These are phyloP conservation scores for Drosophila malerkotliana DNA, from an alignment of 1,140 invertebrate species.

Conservation along the genomic window DNA sequence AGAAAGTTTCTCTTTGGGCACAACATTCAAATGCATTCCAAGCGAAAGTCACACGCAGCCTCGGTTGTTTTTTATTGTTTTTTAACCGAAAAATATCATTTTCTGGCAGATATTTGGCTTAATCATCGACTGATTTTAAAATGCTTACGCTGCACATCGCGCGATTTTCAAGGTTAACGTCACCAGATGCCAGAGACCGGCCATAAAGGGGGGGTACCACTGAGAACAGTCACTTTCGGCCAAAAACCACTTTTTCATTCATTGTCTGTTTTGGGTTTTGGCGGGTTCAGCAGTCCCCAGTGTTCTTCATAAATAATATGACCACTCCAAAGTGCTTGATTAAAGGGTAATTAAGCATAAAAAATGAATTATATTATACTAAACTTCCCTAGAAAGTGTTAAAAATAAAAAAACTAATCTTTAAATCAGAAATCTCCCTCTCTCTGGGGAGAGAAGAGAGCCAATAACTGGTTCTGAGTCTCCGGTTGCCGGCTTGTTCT, in stretches of 20 bases:
- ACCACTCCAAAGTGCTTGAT: too few relatives aligned
- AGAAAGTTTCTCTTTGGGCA: slow-evolving; percentile 38
- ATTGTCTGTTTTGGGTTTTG: slow-evolving; percentile 52
- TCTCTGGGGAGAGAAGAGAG: slow-evolving; percentile 1
- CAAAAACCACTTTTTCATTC: slow-evolving; percentile 59
- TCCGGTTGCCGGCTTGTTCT: not conserved
- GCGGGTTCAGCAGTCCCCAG: not conserved
- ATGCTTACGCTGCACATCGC: slow-evolving; percentile 37
- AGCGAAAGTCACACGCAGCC: slow-evolving; percentile 43
- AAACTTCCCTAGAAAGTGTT: not conserved
- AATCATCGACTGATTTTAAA: slow-evolving; percentile 44
- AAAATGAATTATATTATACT: not conserved
- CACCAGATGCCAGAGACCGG: slow-evolving; percentile 17
- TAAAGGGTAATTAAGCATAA: too few relatives aligned
- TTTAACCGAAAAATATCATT: slow-evolving; percentile 3
- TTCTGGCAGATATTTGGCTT: slow-evolving; percentile 13
- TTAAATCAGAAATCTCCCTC: too few relatives aligned
- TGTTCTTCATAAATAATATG: not conserved
- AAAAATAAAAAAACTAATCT: too few relatives aligned
- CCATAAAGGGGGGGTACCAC: slow-evolving; percentile 35
- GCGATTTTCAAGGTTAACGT: slow-evolving; percentile 35
- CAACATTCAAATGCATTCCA: slow-evolving; percentile 43
- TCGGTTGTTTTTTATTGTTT: not conserved
- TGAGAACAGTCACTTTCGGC: slow-evolving; percentile 53
- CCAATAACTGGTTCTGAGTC: slow-evolving; percentile 38